phyloP scores from a whole-genome alignment of 2,113 vertebrate species.

The Colossoma macropomum region DNA sequence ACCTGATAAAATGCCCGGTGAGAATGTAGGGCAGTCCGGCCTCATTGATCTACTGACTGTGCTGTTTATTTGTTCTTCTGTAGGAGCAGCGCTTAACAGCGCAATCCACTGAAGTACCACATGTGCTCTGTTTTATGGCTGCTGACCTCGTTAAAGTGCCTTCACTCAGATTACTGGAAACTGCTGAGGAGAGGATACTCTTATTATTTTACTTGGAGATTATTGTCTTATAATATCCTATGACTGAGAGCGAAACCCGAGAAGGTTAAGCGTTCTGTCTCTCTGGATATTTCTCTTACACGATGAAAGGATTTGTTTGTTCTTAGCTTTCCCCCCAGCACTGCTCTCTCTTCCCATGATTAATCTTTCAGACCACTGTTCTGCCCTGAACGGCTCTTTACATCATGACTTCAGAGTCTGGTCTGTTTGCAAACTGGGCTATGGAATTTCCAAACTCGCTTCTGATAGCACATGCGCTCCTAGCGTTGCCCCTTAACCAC shows the following conservation, averaged over 20 bases:
- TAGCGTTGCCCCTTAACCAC: conserved; percentile 7
- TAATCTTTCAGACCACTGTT: conserved; percentile 15
- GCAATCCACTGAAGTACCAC: neutral
- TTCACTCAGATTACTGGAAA: conserved; percentile 52
- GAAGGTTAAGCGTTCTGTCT: conserved; percentile 24
- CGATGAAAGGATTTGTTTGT: conserved; percentile 12
- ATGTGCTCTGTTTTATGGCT: conserved; percentile 28
- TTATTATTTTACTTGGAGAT: neutral
- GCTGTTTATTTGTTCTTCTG: neutral
- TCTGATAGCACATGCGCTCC: conserved; percentile 19
- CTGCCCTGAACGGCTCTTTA: conserved; percentile 28
- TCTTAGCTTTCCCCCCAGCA: neutral
- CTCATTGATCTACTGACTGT: neutral
- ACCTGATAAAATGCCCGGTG: no score
- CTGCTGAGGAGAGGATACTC: conserved; percentile 12
- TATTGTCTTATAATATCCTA: conserved; percentile 26
- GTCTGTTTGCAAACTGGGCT: conserved; percentile 34
- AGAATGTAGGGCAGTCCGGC: no score
- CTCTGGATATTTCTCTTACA: conserved; percentile 26
- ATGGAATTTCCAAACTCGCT: conserved; percentile 48
- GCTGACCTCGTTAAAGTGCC: conserved; percentile 33
- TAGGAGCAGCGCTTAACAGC: neutral
- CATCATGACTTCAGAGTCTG: conserved; percentile 7
- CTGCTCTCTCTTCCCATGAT: conserved; percentile 5
- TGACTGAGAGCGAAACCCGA: conserved; percentile 50